Evolutionary conservation across 2,113 vertebrate species (phyloP).

Genomic region (Panurus biarmicus): DNA sequence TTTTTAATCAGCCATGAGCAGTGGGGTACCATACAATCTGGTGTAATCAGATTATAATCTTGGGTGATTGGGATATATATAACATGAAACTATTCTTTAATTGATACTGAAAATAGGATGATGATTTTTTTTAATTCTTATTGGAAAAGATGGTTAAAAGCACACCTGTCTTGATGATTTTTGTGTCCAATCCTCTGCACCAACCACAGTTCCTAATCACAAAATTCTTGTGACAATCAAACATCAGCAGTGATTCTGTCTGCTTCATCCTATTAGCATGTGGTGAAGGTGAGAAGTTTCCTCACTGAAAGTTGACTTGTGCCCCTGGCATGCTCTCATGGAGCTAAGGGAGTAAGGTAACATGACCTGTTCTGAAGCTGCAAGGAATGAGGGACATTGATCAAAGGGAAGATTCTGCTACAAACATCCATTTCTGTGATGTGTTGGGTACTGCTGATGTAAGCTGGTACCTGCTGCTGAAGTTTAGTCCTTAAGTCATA

Average conservation of each 20-base stretch:
- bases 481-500: not conserved
- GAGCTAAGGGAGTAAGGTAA: not conserved
- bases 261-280: not conserved
- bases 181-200: not conserved
- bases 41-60: not conserved
- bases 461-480: not conserved
- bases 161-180: not conserved
- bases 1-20: not conserved
- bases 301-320: not conserved
- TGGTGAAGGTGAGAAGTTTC: not conserved
- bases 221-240: not conserved
- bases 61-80: not conserved
- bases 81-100: not conserved
- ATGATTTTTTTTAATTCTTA: not conserved
- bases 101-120: not conserved
- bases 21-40: not conserved
- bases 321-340: fast-evolving
- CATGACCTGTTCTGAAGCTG: not conserved
- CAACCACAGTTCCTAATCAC: fast-evolving
- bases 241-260: not conserved
- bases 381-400: not conserved
- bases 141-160: not conserved
- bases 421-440: not conserved
- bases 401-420: not conserved
- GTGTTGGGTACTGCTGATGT: not conserved